Base-by-base conservation (phyloP, 2,888 invertebrate genomes). In the Drosophila pseudotakahashii region DNA sequence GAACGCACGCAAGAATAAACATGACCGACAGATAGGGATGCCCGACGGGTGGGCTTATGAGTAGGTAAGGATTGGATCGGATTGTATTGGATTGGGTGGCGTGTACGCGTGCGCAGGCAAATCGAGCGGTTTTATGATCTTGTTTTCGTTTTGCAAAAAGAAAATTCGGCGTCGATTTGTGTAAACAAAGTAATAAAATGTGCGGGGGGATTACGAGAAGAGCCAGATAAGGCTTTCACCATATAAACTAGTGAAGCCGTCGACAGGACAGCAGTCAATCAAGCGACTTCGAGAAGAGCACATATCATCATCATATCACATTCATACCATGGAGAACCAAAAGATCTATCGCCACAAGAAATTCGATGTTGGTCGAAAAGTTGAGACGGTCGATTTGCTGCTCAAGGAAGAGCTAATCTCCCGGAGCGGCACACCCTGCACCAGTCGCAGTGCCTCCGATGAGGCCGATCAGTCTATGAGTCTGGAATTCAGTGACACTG, bases 341-440 rank as follows among this genome's bases (percentile, higher is more conserved):
- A 54, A 66, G 32, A 75, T 55, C 60, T 90, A 90, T 73, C 88
- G 78, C 14, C 90, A 90, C 69, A 90, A 90, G 62, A 90, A 90
- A 67, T 90, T 90, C 55, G 89, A 87, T 60, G 45, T 76, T 42
- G 30, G 34, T 3, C 69, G 81, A n/a, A 14, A 63, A 16, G 53
- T 57, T 16, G 72, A 68, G 2, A 42, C 73, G 13, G 10, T 51
- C 11, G 62, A 72, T 11, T 60, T 77, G 3, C 54, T 7, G 37
- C 32, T 86, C 13, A 82, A 82, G 39, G 47, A 81, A 54, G 75
- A 76, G 45, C 58, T 74, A 34, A 64, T 79, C 36, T 42, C 70
- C 2, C 68, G 75, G 10, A 51, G 67, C 6, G 48, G 39, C 30
- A 68, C 77, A 0, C 63, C 85, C 7, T 50, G 23, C 45, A 63